Base-by-base conservation (phyloP, 1,140 invertebrate species). In the Diploscapter pachys region DNA sequence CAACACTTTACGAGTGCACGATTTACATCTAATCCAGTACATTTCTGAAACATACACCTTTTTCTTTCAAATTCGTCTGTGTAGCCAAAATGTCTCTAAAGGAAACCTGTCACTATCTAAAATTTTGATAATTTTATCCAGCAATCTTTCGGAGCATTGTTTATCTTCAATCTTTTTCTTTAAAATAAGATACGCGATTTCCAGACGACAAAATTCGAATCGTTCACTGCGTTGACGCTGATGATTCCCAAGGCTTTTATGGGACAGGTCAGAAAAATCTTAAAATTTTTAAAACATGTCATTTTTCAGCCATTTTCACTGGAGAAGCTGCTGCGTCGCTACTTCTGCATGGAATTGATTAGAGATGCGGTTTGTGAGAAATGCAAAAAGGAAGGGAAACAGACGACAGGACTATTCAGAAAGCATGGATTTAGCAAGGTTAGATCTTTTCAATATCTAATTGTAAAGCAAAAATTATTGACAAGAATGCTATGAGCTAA, bases 391-490 rank as follows among this genome's bases (percentile, higher is more conserved):
- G 63, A n/a, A 50, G 62, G n/a, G 5, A 55, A 48, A 62, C 54
- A 59, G 31, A 73, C 63, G 71, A 78, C 13, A 31, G 76, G 76
- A 55, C 61, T 78, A 5, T 53, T 78, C 6, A 78, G 75, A 53
- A 78, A 78, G 53, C 76, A 78, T 13, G 76, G 76, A 31, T 78
- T 78, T 48, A 66, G 65, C 3, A 78, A 74, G 70, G 72, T 65
- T 85, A 64, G 51, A 85, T 81, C 6, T 31, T 64, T 64, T 59
- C 13, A 11, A 11, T 59, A 31, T 31, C 31, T 31, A 31, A 31
- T 31, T 31, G 31, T 31, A 31, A 31, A 31, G 31, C 31, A 31
- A 31, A 31, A 31, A 31, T 31, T 31, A 31, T 31, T 31, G 31
- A 31, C 31, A 31, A 31, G 31, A 31, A 31, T 31, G 31, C 31